phyloP scores from a whole-genome alignment of 1,140 invertebrate species.

The Pteromalus puparum region DNA sequence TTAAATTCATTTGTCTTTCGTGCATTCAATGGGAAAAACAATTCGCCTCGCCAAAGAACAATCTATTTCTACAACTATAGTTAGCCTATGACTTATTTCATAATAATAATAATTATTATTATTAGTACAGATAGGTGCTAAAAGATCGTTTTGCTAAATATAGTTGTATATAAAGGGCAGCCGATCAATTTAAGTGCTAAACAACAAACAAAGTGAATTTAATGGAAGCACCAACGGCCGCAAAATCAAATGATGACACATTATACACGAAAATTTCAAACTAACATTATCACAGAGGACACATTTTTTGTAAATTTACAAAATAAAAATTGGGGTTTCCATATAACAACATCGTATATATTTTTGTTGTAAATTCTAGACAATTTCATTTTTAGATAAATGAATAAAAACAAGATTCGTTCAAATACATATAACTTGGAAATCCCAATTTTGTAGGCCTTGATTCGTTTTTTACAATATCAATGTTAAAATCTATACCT shows the following conservation, averaged over 20 bases:
- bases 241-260: slow-evolving; percentile 17
- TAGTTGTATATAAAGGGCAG: neutral
- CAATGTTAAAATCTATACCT: slow-evolving; percentile 13
- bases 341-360: neutral
- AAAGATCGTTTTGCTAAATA: slow-evolving; percentile 20
- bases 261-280: slow-evolving; percentile 17
- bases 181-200: slow-evolving; percentile 42
- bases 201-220: slow-evolving; percentile 34
- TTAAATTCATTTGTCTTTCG: neutral
- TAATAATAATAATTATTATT: slow-evolving; percentile 30
- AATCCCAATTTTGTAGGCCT: slow-evolving; percentile 45
- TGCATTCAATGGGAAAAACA: slow-evolving; percentile 4
- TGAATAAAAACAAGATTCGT: neutral
- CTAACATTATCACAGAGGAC: slow-evolving; percentile 50
- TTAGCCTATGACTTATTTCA: neutral
- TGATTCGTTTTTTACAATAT: slow-evolving; percentile 41
- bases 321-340: slow-evolving; percentile 34
- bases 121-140: slow-evolving; percentile 22
- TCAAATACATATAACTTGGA: slow-evolving; percentile 5
- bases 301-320: slow-evolving; percentile 39
- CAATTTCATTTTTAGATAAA: neutral
- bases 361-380: slow-evolving; percentile 20
- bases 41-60: neutral
- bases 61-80: slow-evolving; percentile 20
- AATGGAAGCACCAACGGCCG: slow-evolving; percentile 43